Evolutionary conservation across 2,797 vertebrate genomes (phyloP).

Genomic region (Crypturellus tataupa): DNA sequence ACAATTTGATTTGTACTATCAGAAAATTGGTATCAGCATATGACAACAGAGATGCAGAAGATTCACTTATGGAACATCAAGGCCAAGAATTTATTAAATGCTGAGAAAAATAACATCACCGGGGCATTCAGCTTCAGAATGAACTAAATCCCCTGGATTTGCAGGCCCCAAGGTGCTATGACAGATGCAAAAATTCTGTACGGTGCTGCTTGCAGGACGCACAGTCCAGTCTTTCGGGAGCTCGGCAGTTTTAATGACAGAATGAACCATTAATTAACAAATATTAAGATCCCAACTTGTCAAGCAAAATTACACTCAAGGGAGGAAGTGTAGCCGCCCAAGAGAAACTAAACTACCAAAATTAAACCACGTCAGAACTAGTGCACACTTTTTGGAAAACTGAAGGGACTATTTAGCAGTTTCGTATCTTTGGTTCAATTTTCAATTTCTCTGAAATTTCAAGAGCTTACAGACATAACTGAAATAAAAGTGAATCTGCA

Average conservation of each 20-base stretch:
- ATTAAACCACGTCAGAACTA: conserved; percentile 13
- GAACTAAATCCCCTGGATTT: background rate
- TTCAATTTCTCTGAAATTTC: background rate
- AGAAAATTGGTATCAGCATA: background rate
- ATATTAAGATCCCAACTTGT: conserved; percentile 58
- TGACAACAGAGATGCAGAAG: background rate
- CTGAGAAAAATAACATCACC: background rate
- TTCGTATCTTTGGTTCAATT: background rate
- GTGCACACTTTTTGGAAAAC: background rate
- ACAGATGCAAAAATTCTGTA: conserved; percentile 54
- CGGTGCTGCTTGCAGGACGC: conserved; percentile 30
- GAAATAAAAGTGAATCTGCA: background rate
- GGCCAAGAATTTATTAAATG: background rate
- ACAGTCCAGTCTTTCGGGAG: conserved; percentile 15
- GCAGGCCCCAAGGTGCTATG: background rate
- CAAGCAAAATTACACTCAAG: conserved; percentile 64
- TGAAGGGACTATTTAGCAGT: background rate
- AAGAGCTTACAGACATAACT: background rate
- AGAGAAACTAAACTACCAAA: conserved; percentile 27
- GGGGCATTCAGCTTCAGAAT: background rate
- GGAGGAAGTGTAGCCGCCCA: background rate
- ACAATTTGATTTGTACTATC: background rate
- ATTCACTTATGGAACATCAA: background rate
- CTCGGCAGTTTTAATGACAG: conserved; percentile 33
- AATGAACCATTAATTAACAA: conserved; percentile 60